phyloP scores from a whole-genome alignment of 2,797 vertebrate species.

The Anableps anableps region DNA sequence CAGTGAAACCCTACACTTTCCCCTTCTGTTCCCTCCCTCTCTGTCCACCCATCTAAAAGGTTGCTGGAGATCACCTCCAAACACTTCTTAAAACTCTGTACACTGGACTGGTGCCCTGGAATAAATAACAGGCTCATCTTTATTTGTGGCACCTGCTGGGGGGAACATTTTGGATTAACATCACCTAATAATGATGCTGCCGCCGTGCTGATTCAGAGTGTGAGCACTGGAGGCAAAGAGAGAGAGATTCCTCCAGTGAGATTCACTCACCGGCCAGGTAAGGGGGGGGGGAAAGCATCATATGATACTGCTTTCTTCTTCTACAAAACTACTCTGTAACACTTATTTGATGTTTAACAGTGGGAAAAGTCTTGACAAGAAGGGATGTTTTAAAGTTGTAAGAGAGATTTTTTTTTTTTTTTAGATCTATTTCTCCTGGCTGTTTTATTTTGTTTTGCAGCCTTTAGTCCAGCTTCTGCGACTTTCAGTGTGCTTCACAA shows the following conservation, averaged over 20 bases:
- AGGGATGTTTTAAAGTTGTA: too few species aligned
- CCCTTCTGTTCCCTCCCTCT: constrained; percentile 69
- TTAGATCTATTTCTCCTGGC: neutral
- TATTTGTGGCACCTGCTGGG: constrained; percentile 30
- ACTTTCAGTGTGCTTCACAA: neutral
- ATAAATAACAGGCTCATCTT: constrained; percentile 58
- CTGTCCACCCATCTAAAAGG: constrained; percentile 68
- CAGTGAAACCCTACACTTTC: constrained; percentile 82
- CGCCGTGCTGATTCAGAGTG: constrained; percentile 58
- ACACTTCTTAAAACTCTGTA: constrained; percentile 69
- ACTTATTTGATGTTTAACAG: neutral
- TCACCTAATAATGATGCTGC: constrained; percentile 62
- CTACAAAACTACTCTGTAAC: neutral
- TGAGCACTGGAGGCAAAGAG: constrained; percentile 45
- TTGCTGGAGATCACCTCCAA: constrained; percentile 73
- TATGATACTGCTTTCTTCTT: constrained; percentile 4
- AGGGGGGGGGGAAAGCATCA: constrained; percentile 27
- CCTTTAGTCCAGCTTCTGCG: neutral
- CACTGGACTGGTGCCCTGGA: constrained; percentile 77
- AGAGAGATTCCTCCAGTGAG: constrained; percentile 38
- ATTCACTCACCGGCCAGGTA: constrained; percentile 71
- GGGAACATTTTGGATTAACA: constrained; percentile 61
- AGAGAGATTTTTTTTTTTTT: too few species aligned
- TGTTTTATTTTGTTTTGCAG: neutral
- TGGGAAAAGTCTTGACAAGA: neutral